Percentiles rank a stretch among this genome's conserved stretches.
These are phyloP conservation scores for Leptopilina drosophilae DNA, from an alignment of 2,888 invertebrate species.

Conservation along the genomic window DNA sequence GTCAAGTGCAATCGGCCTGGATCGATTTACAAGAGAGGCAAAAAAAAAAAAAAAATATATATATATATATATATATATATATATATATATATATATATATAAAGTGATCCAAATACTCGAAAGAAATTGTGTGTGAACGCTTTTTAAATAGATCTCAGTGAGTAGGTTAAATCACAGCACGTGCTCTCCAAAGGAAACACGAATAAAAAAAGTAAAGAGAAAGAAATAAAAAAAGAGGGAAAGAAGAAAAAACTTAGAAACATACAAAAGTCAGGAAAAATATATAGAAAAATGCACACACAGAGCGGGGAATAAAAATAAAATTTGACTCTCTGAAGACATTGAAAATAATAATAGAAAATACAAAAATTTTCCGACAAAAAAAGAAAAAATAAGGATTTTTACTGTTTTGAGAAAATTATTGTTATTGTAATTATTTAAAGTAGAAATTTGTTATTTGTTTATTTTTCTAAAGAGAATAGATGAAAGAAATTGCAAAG, in stretches of 20 bases:
- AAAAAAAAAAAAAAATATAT: not conserved
- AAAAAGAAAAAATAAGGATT: too few species aligned
- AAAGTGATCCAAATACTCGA: not conserved
- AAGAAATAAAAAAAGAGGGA: not conserved
- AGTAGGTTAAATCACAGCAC: conserved; percentile 36
- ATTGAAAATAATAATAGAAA: not conserved
- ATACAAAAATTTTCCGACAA: not conserved
- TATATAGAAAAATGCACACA: not conserved
- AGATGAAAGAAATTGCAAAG: too few species aligned
- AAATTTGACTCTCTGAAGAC: not conserved
- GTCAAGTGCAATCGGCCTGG: conserved; percentile 8
- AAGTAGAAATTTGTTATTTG: too few species aligned
- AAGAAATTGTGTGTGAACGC: conserved; percentile 10
- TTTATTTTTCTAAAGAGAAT: too few species aligned
- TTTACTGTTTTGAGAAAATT: too few species aligned
- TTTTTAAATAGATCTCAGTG: conserved; percentile 29
- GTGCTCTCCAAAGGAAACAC: not conserved
- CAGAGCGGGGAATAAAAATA: conserved; percentile 28
- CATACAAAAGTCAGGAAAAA: not conserved
- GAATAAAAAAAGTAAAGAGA: not conserved
- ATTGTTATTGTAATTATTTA: too few species aligned
- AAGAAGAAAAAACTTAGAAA: not conserved
- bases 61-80: not conserved
- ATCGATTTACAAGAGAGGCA: conserved; percentile 11
- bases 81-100: not conserved